Evolutionary conservation across 2,113 vertebrate species (phyloP).

Genomic region (Labrus mixtus): DNA sequence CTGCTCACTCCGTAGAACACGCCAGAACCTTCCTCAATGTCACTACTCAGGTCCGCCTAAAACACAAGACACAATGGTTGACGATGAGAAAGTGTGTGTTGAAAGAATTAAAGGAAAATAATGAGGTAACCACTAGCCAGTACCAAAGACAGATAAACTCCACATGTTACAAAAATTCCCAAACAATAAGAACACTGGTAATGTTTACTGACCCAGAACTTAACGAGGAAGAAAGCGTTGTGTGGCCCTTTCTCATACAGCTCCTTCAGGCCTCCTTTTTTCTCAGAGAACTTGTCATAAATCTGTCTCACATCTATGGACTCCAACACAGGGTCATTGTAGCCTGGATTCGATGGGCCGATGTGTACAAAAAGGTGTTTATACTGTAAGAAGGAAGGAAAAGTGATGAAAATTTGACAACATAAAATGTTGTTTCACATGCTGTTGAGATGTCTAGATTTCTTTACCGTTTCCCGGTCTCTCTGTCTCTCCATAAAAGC

Average conservation of each 20-base stretch:
- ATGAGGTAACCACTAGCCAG: neutral
- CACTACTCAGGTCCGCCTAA: conserved; percentile 93
- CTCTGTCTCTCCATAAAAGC: conserved; percentile 96
- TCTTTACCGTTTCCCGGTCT: conserved; percentile 91
- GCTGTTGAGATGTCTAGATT: neutral
- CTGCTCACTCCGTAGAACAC: conserved; percentile 95
- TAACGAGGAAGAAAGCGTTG: conserved; percentile 95
- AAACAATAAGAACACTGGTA: neutral
- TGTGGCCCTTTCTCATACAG: conserved; percentile 95
- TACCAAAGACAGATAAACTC: no score
- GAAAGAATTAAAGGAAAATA: no score
- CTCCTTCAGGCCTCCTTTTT: conserved; percentile 95
- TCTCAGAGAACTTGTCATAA: conserved; percentile 97
- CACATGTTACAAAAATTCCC: no score
- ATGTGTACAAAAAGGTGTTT: conserved; percentile 98
- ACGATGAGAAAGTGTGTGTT: neutral
- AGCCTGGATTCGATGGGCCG: conserved; percentile 92
- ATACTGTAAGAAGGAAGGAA: conserved; percentile 81
- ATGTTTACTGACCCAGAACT: conserved; percentile 90
- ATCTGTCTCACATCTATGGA: conserved; percentile 96
- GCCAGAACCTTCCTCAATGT: conserved; percentile 90
- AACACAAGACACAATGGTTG: neutral
- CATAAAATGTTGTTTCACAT: neutral
- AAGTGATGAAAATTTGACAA: neutral
- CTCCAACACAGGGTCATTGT: conserved; percentile 93